A percentile compares a stretch with the other conserved stretches of the same genome.
Conservation (phyloP, 2,113 vertebrate genomes). For the Labrus mixtus region DNA sequence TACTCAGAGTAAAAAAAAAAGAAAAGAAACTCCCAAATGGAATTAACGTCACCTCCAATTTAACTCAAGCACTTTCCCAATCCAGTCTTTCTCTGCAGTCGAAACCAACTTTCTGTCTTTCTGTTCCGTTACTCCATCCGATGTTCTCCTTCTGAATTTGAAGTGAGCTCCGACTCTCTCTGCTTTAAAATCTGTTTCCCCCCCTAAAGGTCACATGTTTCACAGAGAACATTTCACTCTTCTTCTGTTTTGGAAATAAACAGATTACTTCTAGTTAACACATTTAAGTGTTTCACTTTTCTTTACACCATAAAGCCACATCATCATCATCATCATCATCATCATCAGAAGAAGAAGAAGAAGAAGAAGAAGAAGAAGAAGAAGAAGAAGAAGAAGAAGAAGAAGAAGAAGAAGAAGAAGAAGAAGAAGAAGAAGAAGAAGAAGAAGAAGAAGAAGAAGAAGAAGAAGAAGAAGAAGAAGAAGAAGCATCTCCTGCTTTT, state of each 20-base stretch:
- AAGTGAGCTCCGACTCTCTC: conserved; percentile 1
- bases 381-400: no score
- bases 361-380: no score
- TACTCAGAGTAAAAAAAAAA: conserved; percentile 2
- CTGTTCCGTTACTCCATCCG: neutral
- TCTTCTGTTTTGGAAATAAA: neutral
- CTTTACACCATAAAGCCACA: no score
- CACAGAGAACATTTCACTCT: neutral
- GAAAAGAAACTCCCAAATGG: conserved; percentile 18
- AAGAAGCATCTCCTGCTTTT: no score
- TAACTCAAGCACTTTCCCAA: conserved; percentile 21
- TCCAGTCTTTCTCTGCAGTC: conserved; percentile 7
- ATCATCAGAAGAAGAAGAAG: no score
- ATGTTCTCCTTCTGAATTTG: conserved; percentile 30
- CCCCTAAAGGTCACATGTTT: conserved; percentile 8
- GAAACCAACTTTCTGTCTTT: neutral
- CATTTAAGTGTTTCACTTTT: neutral
- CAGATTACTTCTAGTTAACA: neutral
- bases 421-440: no score
- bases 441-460: no score
- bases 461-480: no score
- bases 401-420: no score
- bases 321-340: no score
- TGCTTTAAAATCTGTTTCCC: neutral
- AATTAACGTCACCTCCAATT: conserved; percentile 41